These are phyloP conservation scores for Drosophila biarmipes DNA, from an alignment of 1,140 invertebrate species.

Conservation along the genomic window DNA sequence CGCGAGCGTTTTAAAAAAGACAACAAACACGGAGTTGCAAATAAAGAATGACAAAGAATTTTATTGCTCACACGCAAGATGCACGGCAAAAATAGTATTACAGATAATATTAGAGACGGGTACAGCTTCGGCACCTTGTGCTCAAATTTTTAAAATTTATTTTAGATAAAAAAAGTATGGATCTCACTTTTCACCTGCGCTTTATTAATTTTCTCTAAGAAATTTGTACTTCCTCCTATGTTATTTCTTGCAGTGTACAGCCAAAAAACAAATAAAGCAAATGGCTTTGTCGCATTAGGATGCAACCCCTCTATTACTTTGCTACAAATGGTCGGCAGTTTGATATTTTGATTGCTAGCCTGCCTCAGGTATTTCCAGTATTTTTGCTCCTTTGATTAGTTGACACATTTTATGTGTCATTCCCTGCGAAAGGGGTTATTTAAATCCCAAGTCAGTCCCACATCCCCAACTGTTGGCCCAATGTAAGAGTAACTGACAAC, in stretches of 20 bases:
- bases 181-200: too few species aligned
- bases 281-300: slow-evolving; percentile 72
- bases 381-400: slow-evolving; percentile 71
- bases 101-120: not conserved
- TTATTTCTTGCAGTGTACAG: not conserved
- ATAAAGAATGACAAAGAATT: slow-evolving; percentile 81
- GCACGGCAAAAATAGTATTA: not conserved
- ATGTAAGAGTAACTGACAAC: slow-evolving; percentile 35
- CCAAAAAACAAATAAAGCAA: slow-evolving; percentile 74
- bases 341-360: slow-evolving; percentile 71
- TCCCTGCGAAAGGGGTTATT: slow-evolving; percentile 32
- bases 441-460: slow-evolving; percentile 7
- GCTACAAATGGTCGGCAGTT: slow-evolving; percentile 70
- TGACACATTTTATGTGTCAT: slow-evolving; percentile 69
- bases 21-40: slow-evolving; percentile 38
- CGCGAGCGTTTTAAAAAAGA: slow-evolving; percentile 44
- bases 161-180: too few species aligned
- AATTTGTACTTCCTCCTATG: not conserved
- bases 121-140: too few species aligned
- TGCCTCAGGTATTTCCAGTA: slow-evolving; percentile 29
- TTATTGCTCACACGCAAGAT: slow-evolving; percentile 66
- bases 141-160: not conserved
- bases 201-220: too few species aligned
- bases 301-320: slow-evolving; percentile 45
- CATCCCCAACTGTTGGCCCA: slow-evolving; percentile 28